A percentile compares a stretch with the other conserved stretches of the same genome.
phyloP scores from a whole-genome alignment of 2,797 vertebrate genomes.

The Spinibarbus caldwelli region DNA sequence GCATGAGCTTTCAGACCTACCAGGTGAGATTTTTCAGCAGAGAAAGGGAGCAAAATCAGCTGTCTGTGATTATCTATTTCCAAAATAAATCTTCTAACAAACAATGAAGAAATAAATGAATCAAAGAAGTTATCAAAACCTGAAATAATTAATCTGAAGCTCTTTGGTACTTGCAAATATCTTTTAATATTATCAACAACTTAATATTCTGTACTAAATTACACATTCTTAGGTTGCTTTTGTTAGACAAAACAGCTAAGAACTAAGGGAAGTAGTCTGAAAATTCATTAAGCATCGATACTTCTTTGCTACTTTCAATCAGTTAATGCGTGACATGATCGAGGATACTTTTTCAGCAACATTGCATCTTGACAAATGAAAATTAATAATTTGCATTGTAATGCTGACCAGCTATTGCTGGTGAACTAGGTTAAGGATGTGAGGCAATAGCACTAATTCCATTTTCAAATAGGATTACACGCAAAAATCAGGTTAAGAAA shows the following conservation, averaged over 20 bases:
- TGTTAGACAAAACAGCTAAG: not conserved
- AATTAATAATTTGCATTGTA: not conserved
- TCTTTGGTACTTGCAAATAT: not conserved
- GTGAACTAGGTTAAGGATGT: not conserved
- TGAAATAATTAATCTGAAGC: not conserved
- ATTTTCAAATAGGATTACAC: not conserved
- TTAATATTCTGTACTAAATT: not conserved
- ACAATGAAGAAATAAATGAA: not conserved
- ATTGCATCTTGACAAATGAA: not conserved
- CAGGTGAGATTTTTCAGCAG: slow-evolving; percentile 79
- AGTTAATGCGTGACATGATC: not conserved
- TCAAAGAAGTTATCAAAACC: not conserved
- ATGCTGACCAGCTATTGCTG: not conserved
- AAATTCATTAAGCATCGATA: not conserved
- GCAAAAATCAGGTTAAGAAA: not conserved
- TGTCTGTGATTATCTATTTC: not conserved
- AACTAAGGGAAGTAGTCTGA: not conserved
- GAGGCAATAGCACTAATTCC: not conserved
- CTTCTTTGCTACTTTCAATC: not conserved
- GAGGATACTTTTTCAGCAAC: not conserved
- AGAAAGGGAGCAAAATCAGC: not conserved
- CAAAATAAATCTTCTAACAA: not conserved
- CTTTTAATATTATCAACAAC: not conserved
- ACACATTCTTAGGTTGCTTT: not conserved
- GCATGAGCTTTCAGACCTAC: slow-evolving; percentile 92